Evolutionary conservation across 35 echinoderm and acorn worm genomes (phyloP), one percentile per base, ranked within the genome.

Genomic region (Holothuria glaberrima): DNA sequence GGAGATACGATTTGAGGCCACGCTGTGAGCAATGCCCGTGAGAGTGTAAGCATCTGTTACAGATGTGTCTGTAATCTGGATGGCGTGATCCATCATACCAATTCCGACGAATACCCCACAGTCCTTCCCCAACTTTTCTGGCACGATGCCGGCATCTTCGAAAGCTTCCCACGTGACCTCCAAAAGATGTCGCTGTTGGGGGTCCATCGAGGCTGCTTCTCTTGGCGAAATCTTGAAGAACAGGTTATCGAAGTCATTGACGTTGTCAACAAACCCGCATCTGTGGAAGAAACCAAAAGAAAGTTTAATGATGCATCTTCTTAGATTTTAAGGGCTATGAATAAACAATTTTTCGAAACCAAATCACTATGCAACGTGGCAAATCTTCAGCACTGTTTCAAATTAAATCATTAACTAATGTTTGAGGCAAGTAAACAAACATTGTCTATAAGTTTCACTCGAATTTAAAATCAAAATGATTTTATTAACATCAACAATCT

Each of bases 211-310:
- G 21, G 92, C 85, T 38, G 95, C 95, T 60, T 97, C 95, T 69
- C 90, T 83, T 33, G 95, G 95, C 13, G 95, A 94, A 28, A 92
- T 94, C 89, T 89, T 94, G 86, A 97, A 97, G 86, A 97, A 97
- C 0, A 89, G 48, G 62, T 97, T 94, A 59, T 97, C 95, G 44
- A 94, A 97, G 27, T 58, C 59, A 13, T 97, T 93, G 36, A 94
- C 57, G 56, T 90, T 86, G 5, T 94, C 95, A 25, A 97, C 79
- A 35, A 97, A 92, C 22, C 92, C 95, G 22, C 84, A 73, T 74
- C 85, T 77, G 86, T 5, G 41, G 50, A 87, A 19, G 34, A 9
- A 66, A 25, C 67, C 9, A 38, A 86, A 71, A 46, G 41, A 70
- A 70, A n/a, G 64, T n/a, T n/a, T n/a, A n/a, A n/a, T n/a, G n/a